Percentiles rank a stretch among this genome's conserved stretches.
These are phyloP conservation scores for Sebastes hubbsi DNA, from an alignment of 2,797 vertebrate genomes.

Conservation along the genomic window DNA sequence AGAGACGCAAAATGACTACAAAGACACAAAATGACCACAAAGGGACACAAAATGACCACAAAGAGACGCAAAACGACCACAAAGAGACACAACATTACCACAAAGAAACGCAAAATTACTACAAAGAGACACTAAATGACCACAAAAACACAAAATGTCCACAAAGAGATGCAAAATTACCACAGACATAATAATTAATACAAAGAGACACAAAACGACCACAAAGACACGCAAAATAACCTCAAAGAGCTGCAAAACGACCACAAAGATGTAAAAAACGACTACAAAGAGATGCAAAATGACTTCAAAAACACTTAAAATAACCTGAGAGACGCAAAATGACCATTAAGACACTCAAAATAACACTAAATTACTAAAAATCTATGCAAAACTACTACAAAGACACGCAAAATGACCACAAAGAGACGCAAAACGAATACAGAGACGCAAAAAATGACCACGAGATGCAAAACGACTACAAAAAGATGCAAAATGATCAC, in stretches of 20 bases:
- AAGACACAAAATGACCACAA: too few species aligned
- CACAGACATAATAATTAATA: not conserved
- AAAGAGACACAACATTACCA: too few species aligned
- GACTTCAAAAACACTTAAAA: not conserved
- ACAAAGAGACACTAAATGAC: not conserved
- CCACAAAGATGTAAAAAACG: too few species aligned
- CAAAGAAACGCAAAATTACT: not conserved
- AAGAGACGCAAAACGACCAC: not conserved
- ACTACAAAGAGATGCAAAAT: not conserved
- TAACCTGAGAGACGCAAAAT: not conserved
- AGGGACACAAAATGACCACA: not conserved
- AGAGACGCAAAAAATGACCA: too few species aligned
- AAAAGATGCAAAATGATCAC: not conserved
- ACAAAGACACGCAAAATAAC: too few species aligned
- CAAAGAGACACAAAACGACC: not conserved
- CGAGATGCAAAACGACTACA: not conserved
- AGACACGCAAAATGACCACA: not conserved
- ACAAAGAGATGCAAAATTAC: too few species aligned
- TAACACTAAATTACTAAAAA: not conserved
- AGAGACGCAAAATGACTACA: too few species aligned
- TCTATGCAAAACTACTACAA: too few species aligned
- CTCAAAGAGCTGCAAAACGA: too few species aligned
- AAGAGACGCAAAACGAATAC: not conserved
- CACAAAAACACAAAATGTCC: too few species aligned
- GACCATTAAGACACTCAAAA: not conserved